Conservation (phyloP, 2,797 vertebrate genomes). For the Peromyscus nudipes region DNA sequence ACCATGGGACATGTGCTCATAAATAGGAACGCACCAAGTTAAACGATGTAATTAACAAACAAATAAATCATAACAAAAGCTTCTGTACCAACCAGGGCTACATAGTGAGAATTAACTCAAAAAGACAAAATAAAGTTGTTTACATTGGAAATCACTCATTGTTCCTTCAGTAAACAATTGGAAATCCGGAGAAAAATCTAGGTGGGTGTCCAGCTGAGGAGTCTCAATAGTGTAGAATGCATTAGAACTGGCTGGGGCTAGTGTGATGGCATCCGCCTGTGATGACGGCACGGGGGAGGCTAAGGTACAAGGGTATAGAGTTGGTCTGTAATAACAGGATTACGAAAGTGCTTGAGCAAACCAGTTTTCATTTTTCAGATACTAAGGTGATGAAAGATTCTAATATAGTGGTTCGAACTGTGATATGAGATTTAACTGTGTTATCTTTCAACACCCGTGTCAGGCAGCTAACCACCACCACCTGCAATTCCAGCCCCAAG, state of each 20-base stretch:
- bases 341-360: background rate
- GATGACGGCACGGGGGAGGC: background rate
- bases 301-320: background rate
- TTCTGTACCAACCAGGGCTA: background rate
- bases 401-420: background rate
- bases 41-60: background rate
- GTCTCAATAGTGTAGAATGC: background rate
- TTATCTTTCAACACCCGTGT: no score
- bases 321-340: background rate
- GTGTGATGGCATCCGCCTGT: background rate
- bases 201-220: background rate
- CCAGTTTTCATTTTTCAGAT: background rate
- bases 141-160: background rate
- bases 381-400: background rate
- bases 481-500: no score
- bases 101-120: background rate
- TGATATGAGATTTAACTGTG: no score
- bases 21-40: background rate
- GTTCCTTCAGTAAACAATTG: background rate
- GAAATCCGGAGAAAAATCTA: background rate
- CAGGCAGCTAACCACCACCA: background rate
- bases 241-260: background rate
- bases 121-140: background rate
- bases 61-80: background rate
- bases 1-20: background rate